Evolutionary conservation across 2,113 vertebrate genomes (phyloP).

Genomic region (Pollachius pollachius): DNA sequence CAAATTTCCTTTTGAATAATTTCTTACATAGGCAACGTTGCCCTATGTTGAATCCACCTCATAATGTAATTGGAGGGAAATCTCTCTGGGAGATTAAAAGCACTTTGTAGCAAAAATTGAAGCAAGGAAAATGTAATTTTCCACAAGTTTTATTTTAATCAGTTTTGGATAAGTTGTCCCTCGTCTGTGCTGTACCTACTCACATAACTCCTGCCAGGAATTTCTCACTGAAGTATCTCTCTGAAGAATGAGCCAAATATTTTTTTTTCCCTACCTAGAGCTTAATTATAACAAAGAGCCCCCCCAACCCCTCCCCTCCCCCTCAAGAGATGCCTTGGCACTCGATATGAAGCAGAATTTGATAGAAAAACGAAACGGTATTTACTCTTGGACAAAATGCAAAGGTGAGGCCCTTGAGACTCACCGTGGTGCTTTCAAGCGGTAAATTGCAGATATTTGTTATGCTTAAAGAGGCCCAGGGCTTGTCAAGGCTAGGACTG

Average conservation of each 20-base stretch:
- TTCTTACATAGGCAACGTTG: background rate
- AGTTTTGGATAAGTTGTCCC: conserved; percentile 34
- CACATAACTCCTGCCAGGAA: conserved; percentile 36
- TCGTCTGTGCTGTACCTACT: conserved; percentile 37
- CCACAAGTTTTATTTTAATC: conserved; percentile 39
- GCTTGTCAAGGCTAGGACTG: conserved; percentile 16
- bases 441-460: conserved; percentile 18
- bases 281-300: conserved; percentile 34
- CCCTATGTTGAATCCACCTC: conserved; percentile 8
- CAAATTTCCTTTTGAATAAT: background rate
- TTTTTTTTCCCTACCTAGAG: conserved; percentile 27
- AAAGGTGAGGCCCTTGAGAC: conserved; percentile 30
- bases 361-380: conserved; percentile 33
- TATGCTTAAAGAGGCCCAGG: conserved; percentile 27
- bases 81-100: conserved; percentile 28
- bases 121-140: conserved; percentile 20
- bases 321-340: too few relatives aligned
- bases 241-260: conserved; percentile 26
- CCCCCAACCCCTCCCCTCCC: background rate
- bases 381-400: conserved; percentile 16
- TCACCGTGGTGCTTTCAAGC: conserved; percentile 21
- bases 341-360: conserved; percentile 13
- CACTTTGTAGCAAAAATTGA: conserved; percentile 16
- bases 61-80: conserved; percentile 24
- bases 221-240: conserved; percentile 39